These are phyloP conservation scores for Azemiops feae DNA, from an alignment of 2,113 vertebrate genomes.

Conservation along the genomic window DNA sequence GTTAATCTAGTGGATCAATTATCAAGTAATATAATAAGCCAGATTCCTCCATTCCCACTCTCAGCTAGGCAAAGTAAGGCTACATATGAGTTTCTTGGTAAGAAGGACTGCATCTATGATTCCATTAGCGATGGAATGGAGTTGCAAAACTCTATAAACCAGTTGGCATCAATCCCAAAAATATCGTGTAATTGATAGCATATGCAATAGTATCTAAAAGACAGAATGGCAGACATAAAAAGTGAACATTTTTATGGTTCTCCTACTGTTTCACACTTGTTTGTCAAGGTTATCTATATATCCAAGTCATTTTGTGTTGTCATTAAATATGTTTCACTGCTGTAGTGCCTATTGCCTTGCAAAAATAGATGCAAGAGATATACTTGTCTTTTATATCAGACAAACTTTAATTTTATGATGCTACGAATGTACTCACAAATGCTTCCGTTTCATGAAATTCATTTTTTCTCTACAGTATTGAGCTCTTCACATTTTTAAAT, in stretches of 20 bases:
- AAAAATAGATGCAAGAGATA: conserved; percentile 45
- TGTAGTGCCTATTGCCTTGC: conserved; percentile 47
- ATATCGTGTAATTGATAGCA: conserved; percentile 39
- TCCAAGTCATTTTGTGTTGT: conserved; percentile 48
- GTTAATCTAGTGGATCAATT: not conserved
- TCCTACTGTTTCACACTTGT: conserved; percentile 41
- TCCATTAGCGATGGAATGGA: conserved; percentile 8
- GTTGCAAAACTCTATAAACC: conserved; percentile 51
- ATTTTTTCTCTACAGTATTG: not conserved
- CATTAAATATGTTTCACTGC: conserved; percentile 47
- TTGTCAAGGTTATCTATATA: conserved; percentile 61
- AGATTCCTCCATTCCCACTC: not conserved
- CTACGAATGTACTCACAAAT: conserved; percentile 29
- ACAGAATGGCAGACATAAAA: conserved; percentile 49
- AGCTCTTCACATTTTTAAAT: conserved; percentile 23
- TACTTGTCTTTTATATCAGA: conserved; percentile 30
- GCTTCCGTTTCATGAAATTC: conserved; percentile 21
- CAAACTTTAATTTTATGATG: conserved; percentile 33
- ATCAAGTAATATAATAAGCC: not conserved
- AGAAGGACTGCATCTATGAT: not conserved
- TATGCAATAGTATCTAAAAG: not conserved
- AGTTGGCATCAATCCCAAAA: conserved; percentile 36
- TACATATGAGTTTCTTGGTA: not conserved
- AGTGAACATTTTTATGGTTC: conserved; percentile 51
- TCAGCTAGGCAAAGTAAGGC: not conserved